Conservation (phyloP, 2,888 invertebrate species). For the Vesta saturnalis region DNA sequence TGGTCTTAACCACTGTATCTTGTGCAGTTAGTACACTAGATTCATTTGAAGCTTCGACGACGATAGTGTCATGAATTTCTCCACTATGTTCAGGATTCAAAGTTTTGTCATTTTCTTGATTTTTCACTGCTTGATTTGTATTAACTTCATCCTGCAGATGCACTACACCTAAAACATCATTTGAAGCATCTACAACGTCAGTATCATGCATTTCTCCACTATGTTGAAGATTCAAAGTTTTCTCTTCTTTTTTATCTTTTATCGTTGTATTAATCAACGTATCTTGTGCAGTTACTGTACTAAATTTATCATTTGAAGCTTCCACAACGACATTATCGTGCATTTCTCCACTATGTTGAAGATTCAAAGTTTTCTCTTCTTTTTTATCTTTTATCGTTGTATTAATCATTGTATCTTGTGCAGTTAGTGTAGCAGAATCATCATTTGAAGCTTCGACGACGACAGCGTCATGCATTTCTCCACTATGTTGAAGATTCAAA, state of each 20-base stretch:
- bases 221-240: too few species aligned
- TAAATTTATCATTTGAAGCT: background rate
- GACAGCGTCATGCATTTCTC: constrained; percentile 10
- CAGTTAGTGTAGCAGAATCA: background rate
- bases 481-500: constrained; percentile 6
- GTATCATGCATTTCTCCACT: too few species aligned
- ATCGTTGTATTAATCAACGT: background rate
- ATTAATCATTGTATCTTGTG: background rate
- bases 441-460: background rate
- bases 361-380: too few species aligned
- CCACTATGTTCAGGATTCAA: too few species aligned
- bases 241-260: too few species aligned
- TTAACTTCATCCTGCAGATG: too few species aligned
- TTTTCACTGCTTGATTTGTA: too few species aligned
- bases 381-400: background rate
- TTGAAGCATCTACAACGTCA: too few species aligned
- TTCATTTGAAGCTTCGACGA: background rate
- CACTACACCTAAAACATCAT: too few species aligned
- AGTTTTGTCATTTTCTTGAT: too few species aligned
- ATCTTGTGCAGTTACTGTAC: background rate
- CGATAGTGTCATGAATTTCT: background rate
- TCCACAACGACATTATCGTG: background rate
- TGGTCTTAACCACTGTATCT: background rate
- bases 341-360: background rate
- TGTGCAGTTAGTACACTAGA: too few species aligned